Evolutionary conservation across 2,888 invertebrate genomes (phyloP), one percentile per base, ranked within the genome.

Genomic region (Sphinx pinastri): DNA sequence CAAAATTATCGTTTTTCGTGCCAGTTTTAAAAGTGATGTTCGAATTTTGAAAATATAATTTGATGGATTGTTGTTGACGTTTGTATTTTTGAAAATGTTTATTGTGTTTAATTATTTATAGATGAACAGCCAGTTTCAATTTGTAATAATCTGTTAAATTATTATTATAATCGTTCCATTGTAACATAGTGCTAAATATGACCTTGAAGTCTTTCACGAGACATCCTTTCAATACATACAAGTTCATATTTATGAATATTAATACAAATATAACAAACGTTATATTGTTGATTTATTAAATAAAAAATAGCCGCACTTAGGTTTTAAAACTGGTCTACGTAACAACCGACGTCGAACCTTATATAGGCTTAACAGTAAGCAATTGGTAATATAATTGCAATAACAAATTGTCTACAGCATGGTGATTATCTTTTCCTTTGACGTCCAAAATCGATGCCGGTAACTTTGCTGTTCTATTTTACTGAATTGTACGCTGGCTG

Each of bases 301-400:
- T 11, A 59, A 59, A 31, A 60, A 45, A 8, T 60, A 16, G 7
- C 4, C 11, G 16, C 45, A 10, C 11, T 6, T 6, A 60, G 12
- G 8, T 47, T 60, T 47, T 47, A 45, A 47, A 60, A 60, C 47
- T 47, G 47, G 47, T 60, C 16, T 60, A 60, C 47, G n/a, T 59
- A 38, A 45, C 45, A 16, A 54, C 16, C 6, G 38, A 38, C 4
- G 5, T 38, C 38, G 38, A 38, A 38, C 38, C 3, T 38, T 38
- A 45, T 47, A 60, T 47, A 16, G 11, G 16, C 5, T n/a, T 16
- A 45, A 10, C 57, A 57, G 25, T 11, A 25, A 57, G 57, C 19
- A 25, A 57, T 19, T 38, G 25, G 4, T 38, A 38, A 38, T 7
- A 38, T 7, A 38, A 38, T 38, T 38, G 38, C 38, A 38, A 38